Conservation (phyloP, 2,888 invertebrate species). For the Trissolcus japonicus region DNA sequence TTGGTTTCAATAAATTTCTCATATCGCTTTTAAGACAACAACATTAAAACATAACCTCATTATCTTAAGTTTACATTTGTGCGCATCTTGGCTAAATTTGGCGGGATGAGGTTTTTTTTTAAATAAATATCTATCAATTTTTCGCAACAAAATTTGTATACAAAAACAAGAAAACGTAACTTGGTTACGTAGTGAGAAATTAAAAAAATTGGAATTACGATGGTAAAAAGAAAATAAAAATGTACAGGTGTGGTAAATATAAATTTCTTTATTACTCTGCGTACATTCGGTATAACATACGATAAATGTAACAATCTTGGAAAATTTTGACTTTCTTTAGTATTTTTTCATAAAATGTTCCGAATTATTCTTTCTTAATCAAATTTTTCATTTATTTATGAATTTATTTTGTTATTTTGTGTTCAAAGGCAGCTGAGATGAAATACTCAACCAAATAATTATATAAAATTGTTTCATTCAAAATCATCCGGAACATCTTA, state of each 20-base stretch:
- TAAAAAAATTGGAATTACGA: no score
- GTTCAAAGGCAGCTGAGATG: no score
- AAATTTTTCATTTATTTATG: not conserved
- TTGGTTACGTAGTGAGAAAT: no score
- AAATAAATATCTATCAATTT: no score
- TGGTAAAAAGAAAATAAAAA: no score
- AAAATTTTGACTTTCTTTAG: not conserved
- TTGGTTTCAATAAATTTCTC: not conserved
- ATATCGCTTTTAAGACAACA: not conserved
- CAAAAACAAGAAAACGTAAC: no score
- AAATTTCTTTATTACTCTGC: slow-evolving; percentile 23
- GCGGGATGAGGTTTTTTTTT: no score
- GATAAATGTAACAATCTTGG: slow-evolving; percentile 21
- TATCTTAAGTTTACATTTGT: not conserved
- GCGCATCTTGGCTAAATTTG: not conserved
- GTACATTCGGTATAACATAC: slow-evolving; percentile 12
- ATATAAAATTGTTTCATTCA: no score
- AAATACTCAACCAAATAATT: no score
- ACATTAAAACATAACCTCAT: not conserved
- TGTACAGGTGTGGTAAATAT: slow-evolving; percentile 24
- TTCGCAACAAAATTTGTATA: no score
- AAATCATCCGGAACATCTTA: no score
- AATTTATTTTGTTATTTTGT: not conserved
- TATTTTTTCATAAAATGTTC: not conserved
- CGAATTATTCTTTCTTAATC: not conserved